A percentile compares a stretch with the other conserved stretches of the same genome.
phyloP scores from a whole-genome alignment of 2,113 vertebrate genomes.

The Tiliqua scincoides region DNA sequence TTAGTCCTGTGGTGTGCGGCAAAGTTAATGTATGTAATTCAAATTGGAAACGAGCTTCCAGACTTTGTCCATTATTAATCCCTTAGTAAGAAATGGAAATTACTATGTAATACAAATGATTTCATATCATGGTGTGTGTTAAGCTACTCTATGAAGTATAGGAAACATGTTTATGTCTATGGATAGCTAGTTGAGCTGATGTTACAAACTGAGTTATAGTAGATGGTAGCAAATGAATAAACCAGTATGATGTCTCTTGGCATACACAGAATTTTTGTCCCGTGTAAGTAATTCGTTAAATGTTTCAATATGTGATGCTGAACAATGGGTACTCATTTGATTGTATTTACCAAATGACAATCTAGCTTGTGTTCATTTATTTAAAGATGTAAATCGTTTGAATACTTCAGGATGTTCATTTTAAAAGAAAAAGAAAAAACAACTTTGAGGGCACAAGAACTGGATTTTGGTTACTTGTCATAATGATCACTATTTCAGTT shows the following conservation, averaged over 20 bases:
- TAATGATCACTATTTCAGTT: constrained; percentile 24
- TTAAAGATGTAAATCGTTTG: background rate
- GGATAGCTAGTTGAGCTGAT: constrained; percentile 68
- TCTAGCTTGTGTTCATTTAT: constrained; percentile 3
- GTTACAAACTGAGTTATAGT: constrained; percentile 55
- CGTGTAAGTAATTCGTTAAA: constrained; percentile 15
- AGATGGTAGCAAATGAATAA: constrained; percentile 60
- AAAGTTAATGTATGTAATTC: constrained; percentile 84
- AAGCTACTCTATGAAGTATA: constrained; percentile 79
- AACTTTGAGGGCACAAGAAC: background rate
- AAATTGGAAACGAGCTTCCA: constrained; percentile 82
- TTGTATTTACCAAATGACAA: constrained; percentile 47
- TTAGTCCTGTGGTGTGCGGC: constrained; percentile 78
- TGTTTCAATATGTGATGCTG: constrained; percentile 37
- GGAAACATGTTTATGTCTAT: constrained; percentile 70
- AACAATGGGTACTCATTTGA: constrained; percentile 49
- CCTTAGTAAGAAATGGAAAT: constrained; percentile 77
- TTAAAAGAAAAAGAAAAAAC: too few relatives aligned
- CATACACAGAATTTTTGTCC: constrained; percentile 42
- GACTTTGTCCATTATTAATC: constrained; percentile 80
- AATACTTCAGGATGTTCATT: background rate
- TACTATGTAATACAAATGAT: constrained; percentile 84
- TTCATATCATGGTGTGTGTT: constrained; percentile 77
- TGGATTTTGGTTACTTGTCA: background rate
- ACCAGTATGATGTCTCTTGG: constrained; percentile 60